These are phyloP conservation scores for Steromphala cineraria DNA, from an alignment of 2,888 invertebrate species.

Conservation along the genomic window DNA sequence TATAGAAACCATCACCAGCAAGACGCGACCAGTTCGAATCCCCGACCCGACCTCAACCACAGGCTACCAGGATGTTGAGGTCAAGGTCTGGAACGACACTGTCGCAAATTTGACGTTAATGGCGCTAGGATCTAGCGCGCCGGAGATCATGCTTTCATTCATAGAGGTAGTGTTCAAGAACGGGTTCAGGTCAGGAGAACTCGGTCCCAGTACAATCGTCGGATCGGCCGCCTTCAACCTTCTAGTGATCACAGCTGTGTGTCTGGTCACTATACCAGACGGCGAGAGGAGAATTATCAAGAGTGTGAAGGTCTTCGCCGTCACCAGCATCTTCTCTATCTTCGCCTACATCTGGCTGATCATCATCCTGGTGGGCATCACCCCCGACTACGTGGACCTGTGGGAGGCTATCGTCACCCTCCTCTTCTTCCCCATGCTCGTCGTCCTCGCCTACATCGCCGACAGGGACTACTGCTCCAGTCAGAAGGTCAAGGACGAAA, in stretches of 20 bases:
- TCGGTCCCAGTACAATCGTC: constrained; percentile 80
- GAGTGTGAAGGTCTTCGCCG: constrained; percentile 76
- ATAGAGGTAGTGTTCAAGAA: constrained; percentile 77
- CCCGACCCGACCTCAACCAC: constrained; percentile 50
- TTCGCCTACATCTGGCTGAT: constrained; percentile 81
- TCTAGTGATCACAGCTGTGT: constrained; percentile 78
- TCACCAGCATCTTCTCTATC: constrained; percentile 75
- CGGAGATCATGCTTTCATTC: constrained; percentile 78
- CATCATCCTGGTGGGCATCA: constrained; percentile 76
- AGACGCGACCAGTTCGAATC: constrained; percentile 75
- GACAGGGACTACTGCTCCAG: constrained; percentile 75
- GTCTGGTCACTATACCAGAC: constrained; percentile 76
- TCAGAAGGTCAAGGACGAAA: constrained; percentile 36
- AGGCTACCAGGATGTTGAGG: constrained; percentile 75
- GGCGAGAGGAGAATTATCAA: constrained; percentile 75
- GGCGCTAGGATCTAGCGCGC: constrained; percentile 79
- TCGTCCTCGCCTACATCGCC: constrained; percentile 78
- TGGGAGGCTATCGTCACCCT: constrained; percentile 80
- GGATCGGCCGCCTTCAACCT: constrained; percentile 80
- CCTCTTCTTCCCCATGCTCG: constrained; percentile 78
- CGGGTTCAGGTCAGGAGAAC: constrained; percentile 75
- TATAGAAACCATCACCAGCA: constrained; percentile 79
- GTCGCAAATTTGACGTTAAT: constrained; percentile 79
- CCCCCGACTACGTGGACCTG: constrained; percentile 76
- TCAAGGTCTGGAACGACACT: constrained; percentile 79